These are phyloP conservation scores for Phaetusa simplex DNA, from an alignment of 2,113 vertebrate genomes.

Conservation along the genomic window DNA sequence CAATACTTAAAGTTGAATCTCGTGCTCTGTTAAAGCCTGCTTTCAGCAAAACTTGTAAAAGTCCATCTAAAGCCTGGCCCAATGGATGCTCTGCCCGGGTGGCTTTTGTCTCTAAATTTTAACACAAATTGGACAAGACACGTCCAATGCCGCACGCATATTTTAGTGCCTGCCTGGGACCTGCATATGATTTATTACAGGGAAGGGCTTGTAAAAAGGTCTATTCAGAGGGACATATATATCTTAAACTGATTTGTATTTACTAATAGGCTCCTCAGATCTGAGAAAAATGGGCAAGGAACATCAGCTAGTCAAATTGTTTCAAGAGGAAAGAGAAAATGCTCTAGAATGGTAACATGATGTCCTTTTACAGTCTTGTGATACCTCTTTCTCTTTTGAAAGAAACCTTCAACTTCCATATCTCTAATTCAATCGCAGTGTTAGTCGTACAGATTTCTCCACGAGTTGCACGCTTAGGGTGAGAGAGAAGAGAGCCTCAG, in stretches of 20 bases:
- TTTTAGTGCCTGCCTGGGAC: neutral
- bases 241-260: neutral
- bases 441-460: neutral
- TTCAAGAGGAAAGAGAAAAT: neutral
- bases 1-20: neutral
- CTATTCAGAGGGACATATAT: neutral
- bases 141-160: neutral
- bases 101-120: neutral
- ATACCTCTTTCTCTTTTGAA: neutral
- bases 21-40: neutral
- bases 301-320: neutral
- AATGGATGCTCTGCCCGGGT: neutral
- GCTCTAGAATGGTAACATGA: fast-evolving
- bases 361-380: neutral
- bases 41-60: neutral
- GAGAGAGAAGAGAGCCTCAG: neutral
- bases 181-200: neutral
- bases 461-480: fast-evolving
- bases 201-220: neutral
- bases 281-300: neutral
- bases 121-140: neutral
- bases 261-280: neutral
- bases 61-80: neutral
- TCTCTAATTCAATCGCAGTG: fast-evolving
- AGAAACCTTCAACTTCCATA: neutral